Conservation (phyloP, 2,797 vertebrate species). For the Miichthys miiuy region DNA sequence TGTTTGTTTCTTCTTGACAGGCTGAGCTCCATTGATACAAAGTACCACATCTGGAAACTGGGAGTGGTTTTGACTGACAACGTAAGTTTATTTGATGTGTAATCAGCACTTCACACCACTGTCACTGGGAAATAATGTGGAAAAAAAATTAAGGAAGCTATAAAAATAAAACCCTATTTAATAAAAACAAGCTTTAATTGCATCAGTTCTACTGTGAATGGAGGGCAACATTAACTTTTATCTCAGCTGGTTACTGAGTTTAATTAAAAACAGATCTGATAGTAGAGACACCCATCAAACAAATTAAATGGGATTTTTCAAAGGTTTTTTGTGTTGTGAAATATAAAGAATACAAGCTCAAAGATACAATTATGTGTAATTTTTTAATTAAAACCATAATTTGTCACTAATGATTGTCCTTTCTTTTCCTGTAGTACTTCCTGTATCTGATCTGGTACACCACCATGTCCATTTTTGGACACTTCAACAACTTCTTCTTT, state of each 20-base stretch:
- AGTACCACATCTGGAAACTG: slow-evolving; percentile 98
- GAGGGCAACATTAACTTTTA: not conserved
- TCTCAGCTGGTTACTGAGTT: not conserved
- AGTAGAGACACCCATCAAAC: not conserved
- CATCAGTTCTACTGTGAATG: not conserved
- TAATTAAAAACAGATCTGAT: not conserved
- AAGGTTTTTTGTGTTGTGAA: not conserved
- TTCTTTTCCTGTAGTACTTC: slow-evolving; percentile 86
- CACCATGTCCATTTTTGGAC: slow-evolving; percentile 95
- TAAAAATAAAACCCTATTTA: not conserved
- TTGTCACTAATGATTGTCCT: not conserved
- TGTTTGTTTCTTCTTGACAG: slow-evolving; percentile 78
- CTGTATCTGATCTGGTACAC: slow-evolving; percentile 98
- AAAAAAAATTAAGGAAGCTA: not conserved
- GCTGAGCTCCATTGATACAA: slow-evolving; percentile 97
- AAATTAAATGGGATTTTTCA: not conserved
- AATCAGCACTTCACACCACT: not conserved
- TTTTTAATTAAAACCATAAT: too few relatives aligned
- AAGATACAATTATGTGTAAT: not conserved
- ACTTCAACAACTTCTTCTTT: slow-evolving; percentile 99
- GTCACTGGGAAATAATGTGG: too few relatives aligned
- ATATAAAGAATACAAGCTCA: not conserved
- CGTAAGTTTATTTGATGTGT: slow-evolving; percentile 84
- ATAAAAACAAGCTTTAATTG: too few relatives aligned
- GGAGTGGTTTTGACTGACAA: slow-evolving; percentile 99